These are phyloP conservation scores for Oxygymnocypris stewartii DNA, from an alignment of 2,113 vertebrate species.

Conservation along the genomic window DNA sequence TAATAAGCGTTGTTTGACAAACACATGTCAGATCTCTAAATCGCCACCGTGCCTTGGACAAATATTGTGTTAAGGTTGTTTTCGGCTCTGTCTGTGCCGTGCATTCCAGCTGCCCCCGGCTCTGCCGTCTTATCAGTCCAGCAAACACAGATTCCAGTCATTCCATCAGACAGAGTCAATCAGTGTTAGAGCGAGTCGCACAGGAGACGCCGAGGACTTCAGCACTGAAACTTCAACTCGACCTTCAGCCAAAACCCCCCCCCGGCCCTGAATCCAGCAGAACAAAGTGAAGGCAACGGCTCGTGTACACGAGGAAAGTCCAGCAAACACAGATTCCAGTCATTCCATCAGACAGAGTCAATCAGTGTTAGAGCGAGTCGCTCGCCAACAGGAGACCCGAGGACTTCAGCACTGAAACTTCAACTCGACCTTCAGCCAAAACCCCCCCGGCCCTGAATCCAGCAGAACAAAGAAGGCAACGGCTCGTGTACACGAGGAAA, in stretches of 20 bases:
- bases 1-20: neutral
- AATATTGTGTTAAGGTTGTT: conserved; percentile 23
- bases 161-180: conserved; percentile 60
- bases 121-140: conserved; percentile 49
- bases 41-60: neutral
- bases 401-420: conserved; percentile 42
- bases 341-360: too few species aligned
- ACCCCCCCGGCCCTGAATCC: neutral
- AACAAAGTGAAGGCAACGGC: neutral
- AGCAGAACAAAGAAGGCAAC: neutral
- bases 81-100: neutral
- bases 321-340: too few species aligned
- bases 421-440: neutral
- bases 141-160: conserved; percentile 66
- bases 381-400: conserved; percentile 45
- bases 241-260: neutral
- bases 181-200: conserved; percentile 61
- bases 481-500: neutral
- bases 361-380: conserved; percentile 54
- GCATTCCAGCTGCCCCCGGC: conserved; percentile 48
- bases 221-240: conserved; percentile 23
- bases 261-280: neutral
- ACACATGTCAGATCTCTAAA: neutral
- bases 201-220: conserved; percentile 14
- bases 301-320: neutral